These are phyloP conservation scores for Zaprionus vittiger DNA, from an alignment of 1,140 invertebrate species.

Conservation along the genomic window DNA sequence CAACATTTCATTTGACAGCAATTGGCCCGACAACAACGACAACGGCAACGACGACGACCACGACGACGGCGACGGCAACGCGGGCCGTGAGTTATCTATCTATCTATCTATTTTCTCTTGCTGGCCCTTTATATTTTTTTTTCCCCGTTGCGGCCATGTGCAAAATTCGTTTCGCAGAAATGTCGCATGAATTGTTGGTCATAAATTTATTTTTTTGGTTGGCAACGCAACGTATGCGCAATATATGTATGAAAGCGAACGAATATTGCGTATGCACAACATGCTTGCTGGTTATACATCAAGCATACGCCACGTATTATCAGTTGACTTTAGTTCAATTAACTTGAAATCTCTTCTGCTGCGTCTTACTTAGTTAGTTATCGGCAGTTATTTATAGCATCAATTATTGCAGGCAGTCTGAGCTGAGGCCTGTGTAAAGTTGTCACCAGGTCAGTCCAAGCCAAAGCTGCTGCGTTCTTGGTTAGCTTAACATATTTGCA, in stretches of 20 bases:
- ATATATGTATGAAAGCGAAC: slow-evolving; percentile 22
- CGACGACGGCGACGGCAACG: slow-evolving; percentile 22
- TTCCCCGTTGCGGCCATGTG: slow-evolving; percentile 12
- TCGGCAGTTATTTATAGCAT: slow-evolving; percentile 43
- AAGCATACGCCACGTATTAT: slow-evolving; percentile 26
- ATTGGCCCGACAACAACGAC: slow-evolving; percentile 51
- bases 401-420: slow-evolving; percentile 38
- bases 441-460: slow-evolving; percentile 7
- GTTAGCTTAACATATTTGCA: slow-evolving; percentile 51
- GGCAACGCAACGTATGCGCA: slow-evolving; percentile 52
- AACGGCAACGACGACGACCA: too few relatives aligned
- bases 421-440: not conserved
- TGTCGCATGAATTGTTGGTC: slow-evolving; percentile 36
- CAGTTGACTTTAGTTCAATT: slow-evolving; percentile 1
- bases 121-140: slow-evolving; percentile 1
- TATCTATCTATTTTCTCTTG: slow-evolving; percentile 13
- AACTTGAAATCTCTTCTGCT: slow-evolving; percentile 2
- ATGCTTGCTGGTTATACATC: slow-evolving; percentile 8
- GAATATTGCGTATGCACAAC: slow-evolving; percentile 52
- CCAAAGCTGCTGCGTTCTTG: slow-evolving; percentile 23
- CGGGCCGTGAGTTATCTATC: slow-evolving; percentile 53
- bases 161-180: slow-evolving; percentile 41
- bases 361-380: slow-evolving; percentile 1
- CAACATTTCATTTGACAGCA: slow-evolving; percentile 73
- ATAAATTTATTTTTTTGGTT: slow-evolving; percentile 53